Base-by-base conservation (phyloP, 2,888 invertebrate species). In the Trichogramma evanescens region DNA sequence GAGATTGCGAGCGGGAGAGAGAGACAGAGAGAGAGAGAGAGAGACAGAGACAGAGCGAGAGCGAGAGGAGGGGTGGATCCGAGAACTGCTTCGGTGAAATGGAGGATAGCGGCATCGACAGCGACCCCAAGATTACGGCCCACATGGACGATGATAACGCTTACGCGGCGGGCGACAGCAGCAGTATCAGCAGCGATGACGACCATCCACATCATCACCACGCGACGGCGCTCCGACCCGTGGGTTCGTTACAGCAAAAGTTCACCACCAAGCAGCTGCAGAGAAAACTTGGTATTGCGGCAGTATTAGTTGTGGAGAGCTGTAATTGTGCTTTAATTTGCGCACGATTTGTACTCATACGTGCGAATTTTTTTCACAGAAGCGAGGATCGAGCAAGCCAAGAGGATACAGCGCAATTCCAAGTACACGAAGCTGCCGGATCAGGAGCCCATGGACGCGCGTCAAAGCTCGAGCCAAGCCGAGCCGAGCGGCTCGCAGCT, bases 51-150 rank as follows among this genome's bases (percentile, higher is more conserved):
- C 13, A 13, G 13, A 13, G 2, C 13, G 13, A 13, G 13, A 26
- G 26, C 26, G 26, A 26, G 26, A 26, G 26, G 26, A 26, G 26
- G 26, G 26, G 26, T 2, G 26, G 26, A 26, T 26, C 3, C 3
- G 26, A 26, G 26, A 26, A 26, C 26, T 26, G 26, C 26, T 26
- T 26, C 26, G 26, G 26, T 26, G 41, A 42, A 50, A 78, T 79
- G 78, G 80, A 80, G 69, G 80, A 80, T 67, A 80, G 80, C 66
- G 80, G 80, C 51, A 80, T 80, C 66, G 80, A 80, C 60, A 80
- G 79, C 68, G 79, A 80, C 68, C 79, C 79, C 8, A 80, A 79
- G 63, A 67, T 72, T 38, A 71, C 69, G 63, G 72, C 68, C 59
- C 72, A 71, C 44, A 64, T 66, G 40, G 78, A 78, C 64, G 78